Base-by-base conservation (phyloP, 2,888 invertebrate genomes). In the Lacanobia wlatinum region DNA sequence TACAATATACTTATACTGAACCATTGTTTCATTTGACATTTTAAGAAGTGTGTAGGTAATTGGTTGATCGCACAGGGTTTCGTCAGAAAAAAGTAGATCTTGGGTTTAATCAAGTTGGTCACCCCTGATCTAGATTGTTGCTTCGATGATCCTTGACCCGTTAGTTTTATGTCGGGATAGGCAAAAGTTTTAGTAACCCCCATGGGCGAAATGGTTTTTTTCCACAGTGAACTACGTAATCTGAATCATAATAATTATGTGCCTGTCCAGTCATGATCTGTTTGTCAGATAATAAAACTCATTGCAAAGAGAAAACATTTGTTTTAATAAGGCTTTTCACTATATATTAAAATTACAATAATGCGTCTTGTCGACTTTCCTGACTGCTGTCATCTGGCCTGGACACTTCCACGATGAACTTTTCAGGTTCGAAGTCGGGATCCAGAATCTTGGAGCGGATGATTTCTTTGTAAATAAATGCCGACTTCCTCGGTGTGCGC, bases 401-500 rank as follows among this genome's bases (percentile, higher is more conserved):
- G 1, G 78, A 64, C 0, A 83, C 82, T 70, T 87, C 88, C 14
- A 85, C 69, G 6, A 87, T 72, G 70, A 88, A 89, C 56, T 82
- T 86, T 53, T 92, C 91, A 0, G 94, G 95, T 75, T 94, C 93
- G 62, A 86, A 93, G 67, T 91, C 78, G 0, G 89, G 88, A 43
- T 94, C 90, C 62, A 96, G 82, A 2, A 82, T 76, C 79, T 87
- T 94, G 0, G 94, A 92, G 74, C 92, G 92, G 56, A 96, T 95
- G 38, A 97, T 93, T 61, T 92, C 90, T 77, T 88, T 91, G 73
- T 92, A 92, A 84, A 97, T 95, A 56, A 91, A 87, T 0, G 96
- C 96, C 0, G 98, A 98, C 53, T 95, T 94, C 89, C 98, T 97
- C 0, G 97, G 96, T 0, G 96, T 97, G 81, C 98, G 96, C 1